A percentile compares a stretch with the other conserved stretches of the same genome.
These are phyloP conservation scores for Helicoverpa zea DNA, from an alignment of 1,140 invertebrate genomes.

Conservation along the genomic window DNA sequence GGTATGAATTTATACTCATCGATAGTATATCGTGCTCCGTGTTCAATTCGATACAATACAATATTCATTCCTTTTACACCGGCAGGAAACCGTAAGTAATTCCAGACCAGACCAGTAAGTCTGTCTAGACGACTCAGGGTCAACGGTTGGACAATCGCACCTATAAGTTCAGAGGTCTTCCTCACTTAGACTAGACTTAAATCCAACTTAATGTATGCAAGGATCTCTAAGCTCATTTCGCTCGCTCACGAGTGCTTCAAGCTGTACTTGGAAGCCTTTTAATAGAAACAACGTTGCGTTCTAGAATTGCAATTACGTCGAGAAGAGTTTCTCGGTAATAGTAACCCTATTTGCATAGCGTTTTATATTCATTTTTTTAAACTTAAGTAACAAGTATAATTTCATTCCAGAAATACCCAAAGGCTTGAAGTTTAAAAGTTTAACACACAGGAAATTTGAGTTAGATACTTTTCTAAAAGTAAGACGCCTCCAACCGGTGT, in stretches of 20 bases:
- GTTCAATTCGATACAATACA: conserved; percentile 28
- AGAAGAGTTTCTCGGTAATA: conserved; percentile 30
- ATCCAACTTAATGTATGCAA: conserved; percentile 45
- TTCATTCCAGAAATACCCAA: conserved; percentile 15
- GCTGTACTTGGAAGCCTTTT: conserved; percentile 29
- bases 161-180: conserved; percentile 42
- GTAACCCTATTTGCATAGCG: conserved; percentile 8
- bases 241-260: conserved; percentile 38
- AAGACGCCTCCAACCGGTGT: conserved; percentile 17
- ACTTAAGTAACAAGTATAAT: conserved; percentile 29
- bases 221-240: conserved; percentile 39
- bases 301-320: conserved; percentile 35
- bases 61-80: conserved; percentile 24
- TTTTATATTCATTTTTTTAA: conserved; percentile 36
- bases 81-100: conserved; percentile 44
- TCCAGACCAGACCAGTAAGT: conserved; percentile 25
- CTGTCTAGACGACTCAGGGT: conserved; percentile 46
- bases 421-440: conserved; percentile 29
- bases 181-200: conserved; percentile 47
- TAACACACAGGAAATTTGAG: conserved; percentile 35
- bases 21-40: neutral
- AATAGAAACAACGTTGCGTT: conserved; percentile 39
- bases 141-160: conserved; percentile 45
- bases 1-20: neutral
- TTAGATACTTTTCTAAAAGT: conserved; percentile 40